Base-by-base conservation (phyloP, 2,888 invertebrate species). In the Dolomedes plantarius region DNA sequence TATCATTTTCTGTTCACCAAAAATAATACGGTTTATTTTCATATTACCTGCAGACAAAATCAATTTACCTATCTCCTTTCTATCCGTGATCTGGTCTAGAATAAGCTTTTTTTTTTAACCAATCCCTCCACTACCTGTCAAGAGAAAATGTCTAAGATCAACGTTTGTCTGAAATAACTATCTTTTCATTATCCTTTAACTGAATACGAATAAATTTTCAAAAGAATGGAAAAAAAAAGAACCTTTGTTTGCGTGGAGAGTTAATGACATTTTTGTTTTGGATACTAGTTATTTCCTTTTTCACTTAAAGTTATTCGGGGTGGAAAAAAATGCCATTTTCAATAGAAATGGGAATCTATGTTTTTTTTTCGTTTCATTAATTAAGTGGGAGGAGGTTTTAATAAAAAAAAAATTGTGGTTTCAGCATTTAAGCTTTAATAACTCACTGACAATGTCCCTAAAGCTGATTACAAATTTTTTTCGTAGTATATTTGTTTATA, bases 261-360 rank as follows among this genome's bases (percentile, higher is more conserved):
- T 46, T 46, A 46, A 46, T 46, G 46, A 46, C 46, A 46, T 46
- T 46, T 46, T 46, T 46, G 46, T 46, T 46, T 46, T 46, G 46
- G n/a, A 46, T 13, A 46, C 46, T 36, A 46, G 46, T 13, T 13
- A 46, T 46, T 46, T 46, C 16, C 46, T 46, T 16, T 46, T 46
- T 46, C 7, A 46, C 11, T 46, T 46, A 46, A 46, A 16, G 16
- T 46, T 7, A 13, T 46, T 46, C 16, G 16, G 2, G 7, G n/a
- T 16, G 7, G n/a, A 16, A 46, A 46, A 46, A 16, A 46, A 2
- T 16, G 46, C 46, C 2, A 2, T 46, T 46, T 46, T 46, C 46
- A 46, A 46, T 46, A 16, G 46, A 46, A 46, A 46, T 16, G 2
- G 1, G 7, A 36, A 7, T n/a, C 36, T 36, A n/a, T 36, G 36